phyloP scores from a whole-genome alignment of 2,888 invertebrate species.

The Odontomyia ornata region DNA sequence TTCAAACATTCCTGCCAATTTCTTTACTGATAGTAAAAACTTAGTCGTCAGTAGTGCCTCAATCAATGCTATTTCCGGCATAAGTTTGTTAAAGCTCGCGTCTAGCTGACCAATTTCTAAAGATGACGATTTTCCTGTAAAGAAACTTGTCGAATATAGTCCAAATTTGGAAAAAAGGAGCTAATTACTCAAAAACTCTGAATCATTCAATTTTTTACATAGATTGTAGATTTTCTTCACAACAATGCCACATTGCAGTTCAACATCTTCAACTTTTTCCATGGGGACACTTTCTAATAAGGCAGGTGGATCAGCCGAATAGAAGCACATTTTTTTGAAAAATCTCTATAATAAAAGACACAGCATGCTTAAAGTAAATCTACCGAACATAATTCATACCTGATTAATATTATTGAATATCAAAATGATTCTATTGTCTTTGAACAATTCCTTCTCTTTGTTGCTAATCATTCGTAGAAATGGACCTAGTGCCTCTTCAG shows the following conservation, averaged over 20 bases:
- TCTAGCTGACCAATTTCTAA: neutral
- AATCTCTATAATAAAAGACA: conserved; percentile 24
- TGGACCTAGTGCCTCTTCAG: conserved; percentile 47
- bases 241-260: neutral
- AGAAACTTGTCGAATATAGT: no score
- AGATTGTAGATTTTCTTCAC: conserved; percentile 32
- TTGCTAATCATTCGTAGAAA: conserved; percentile 45
- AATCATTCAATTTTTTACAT: neutral
- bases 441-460: conserved; percentile 36
- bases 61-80: conserved; percentile 24
- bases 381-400: conserved; percentile 9
- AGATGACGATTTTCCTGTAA: neutral
- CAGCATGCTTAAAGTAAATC: neutral
- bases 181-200: neutral
- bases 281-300: conserved; percentile 28
- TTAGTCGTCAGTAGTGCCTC: neutral
- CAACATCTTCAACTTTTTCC: conserved; percentile 17
- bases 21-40: neutral
- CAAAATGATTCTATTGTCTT: conserved; percentile 45
- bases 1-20: conserved; percentile 24
- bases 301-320: conserved; percentile 37
- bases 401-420: conserved; percentile 49
- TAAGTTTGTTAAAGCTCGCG: neutral
- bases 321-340: conserved; percentile 34
- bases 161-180: no score